These are phyloP conservation scores for Lacerta bilineata DNA, from an alignment of 2,797 vertebrate genomes.

Conservation along the genomic window DNA sequence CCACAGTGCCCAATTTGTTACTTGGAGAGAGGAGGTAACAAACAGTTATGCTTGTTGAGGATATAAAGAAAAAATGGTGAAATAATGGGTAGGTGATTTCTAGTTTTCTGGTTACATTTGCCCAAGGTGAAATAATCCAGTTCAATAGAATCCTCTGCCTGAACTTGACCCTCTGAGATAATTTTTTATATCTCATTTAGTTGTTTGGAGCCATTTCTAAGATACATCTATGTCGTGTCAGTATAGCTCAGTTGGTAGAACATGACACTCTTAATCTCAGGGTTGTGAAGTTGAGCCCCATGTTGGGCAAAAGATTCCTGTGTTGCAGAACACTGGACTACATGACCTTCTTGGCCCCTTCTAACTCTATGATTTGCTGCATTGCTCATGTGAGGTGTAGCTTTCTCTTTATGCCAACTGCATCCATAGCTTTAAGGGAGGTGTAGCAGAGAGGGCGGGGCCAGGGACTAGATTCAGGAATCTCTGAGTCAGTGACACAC, in stretches of 20 bases:
- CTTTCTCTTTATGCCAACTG: slow-evolving; percentile 35
- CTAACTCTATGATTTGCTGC: slow-evolving; percentile 31
- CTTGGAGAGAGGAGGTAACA: not conserved
- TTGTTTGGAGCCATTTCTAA: slow-evolving; percentile 19
- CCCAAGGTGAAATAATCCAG: not conserved
- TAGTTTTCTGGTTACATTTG: not conserved
- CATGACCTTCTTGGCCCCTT: too few relatives aligned
- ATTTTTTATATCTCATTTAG: too few relatives aligned
- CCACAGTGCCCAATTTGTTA: not conserved
- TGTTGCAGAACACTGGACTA: too few relatives aligned
- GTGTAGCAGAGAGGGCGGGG: slow-evolving; percentile 29
- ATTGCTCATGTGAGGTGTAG: slow-evolving; percentile 47
- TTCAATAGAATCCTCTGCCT: not conserved
- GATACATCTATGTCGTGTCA: slow-evolving; percentile 7
- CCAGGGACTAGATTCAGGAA: slow-evolving; percentile 64
- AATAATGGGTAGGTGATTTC: not conserved
- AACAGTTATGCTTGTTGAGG: not conserved
- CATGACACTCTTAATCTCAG: too few relatives aligned
- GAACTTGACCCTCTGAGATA: slow-evolving; percentile 5
- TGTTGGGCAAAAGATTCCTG: too few relatives aligned
- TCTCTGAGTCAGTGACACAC: slow-evolving; percentile 74
- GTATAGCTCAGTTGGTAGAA: too few relatives aligned
- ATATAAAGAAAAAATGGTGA: not conserved
- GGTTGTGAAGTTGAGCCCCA: too few relatives aligned
- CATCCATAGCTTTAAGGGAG: slow-evolving; percentile 33